Base-by-base conservation (phyloP, 2,113 vertebrate species). In the Microcebus jonahi region DNA sequence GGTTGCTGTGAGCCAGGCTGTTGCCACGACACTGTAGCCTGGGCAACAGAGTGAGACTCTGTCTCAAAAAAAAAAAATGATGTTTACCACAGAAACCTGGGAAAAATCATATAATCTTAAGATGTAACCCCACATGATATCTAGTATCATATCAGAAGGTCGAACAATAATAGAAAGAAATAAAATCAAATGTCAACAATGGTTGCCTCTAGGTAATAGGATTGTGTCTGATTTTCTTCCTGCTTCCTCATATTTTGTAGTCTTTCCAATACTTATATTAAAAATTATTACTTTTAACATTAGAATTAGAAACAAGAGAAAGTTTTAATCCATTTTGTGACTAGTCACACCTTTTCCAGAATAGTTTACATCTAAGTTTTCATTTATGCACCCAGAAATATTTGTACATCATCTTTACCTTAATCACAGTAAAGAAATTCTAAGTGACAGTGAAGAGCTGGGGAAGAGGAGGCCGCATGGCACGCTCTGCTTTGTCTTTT, bases 241-340 rank as follows among this genome's bases (percentile, higher is more conserved):
- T 61, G 23, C 18, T 73, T 53, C 53, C 50, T 75, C 50, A 23
- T 34, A 61, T 63, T 79, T 25, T 68, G 6, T 68, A 61, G 21
- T 70, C 42, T 84, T 95, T 63, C 21, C 42, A 83, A 36, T 50
- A 57, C 42, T 88, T 79, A 39, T 36, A 79, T 39, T 84, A 36
- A 96, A 39, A 13, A 67, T 31, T 39, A 57, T 57, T 91, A 79
- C 31, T 93, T 94, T 75, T 85, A 93, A 34, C 90, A 90, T 85
- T 94, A 77, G 68, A 90, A 90, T 84, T 94, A 55, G 14, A 31
- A 95, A 61, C 18, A 89, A 84, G n/a, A 85, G 77, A 95, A 84
- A 48, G 6, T 34, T 75, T 86, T 73, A 55, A 82, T 63, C 2
- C 27, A 14, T 82, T 55, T 83, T 57, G 17, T 86, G 10, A 84